These are phyloP conservation scores for Australoheros scitulus DNA, from an alignment of 2,113 vertebrate species.

Conservation along the genomic window DNA sequence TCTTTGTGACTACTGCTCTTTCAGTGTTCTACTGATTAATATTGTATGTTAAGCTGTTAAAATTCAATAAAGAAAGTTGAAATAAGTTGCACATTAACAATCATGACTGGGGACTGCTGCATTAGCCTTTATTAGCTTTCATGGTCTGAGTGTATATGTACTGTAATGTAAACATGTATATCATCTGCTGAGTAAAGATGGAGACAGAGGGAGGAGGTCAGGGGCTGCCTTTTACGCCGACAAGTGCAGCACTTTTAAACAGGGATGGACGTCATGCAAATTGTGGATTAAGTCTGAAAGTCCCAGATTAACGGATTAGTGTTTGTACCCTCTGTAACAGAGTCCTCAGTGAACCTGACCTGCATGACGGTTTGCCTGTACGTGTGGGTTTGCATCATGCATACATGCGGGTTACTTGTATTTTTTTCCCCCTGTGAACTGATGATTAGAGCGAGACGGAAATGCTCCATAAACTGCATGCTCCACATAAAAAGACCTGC, in stretches of 20 bases:
- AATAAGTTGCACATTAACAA: neutral
- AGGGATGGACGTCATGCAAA: slow-evolving; percentile 18
- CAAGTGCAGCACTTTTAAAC: slow-evolving; percentile 31
- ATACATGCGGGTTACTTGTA: slow-evolving; percentile 14
- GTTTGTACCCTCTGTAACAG: slow-evolving; percentile 50
- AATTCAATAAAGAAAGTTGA: too few species aligned
- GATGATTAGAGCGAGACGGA: slow-evolving; percentile 51
- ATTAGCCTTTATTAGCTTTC: neutral
- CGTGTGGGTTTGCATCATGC: neutral
- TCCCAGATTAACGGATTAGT: slow-evolving; percentile 73
- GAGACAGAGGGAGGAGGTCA: slow-evolving; percentile 20
- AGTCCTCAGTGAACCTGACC: slow-evolving; percentile 42
- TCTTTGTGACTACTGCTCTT: too few species aligned
- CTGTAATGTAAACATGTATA: slow-evolving; percentile 11
- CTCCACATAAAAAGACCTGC: slow-evolving; percentile 5
- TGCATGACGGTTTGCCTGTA: neutral
- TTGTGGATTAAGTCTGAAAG: slow-evolving; percentile 65
- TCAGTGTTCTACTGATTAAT: too few species aligned
- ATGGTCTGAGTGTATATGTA: neutral
- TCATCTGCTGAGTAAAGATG: neutral
- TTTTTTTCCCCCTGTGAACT: slow-evolving; percentile 19
- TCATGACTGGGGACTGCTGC: neutral
- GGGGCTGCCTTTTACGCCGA: slow-evolving; percentile 13
- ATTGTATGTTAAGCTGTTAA: too few species aligned
- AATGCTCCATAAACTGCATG: slow-evolving; percentile 41